A percentile compares a stretch with the other conserved stretches of the same genome.
These are phyloP conservation scores for Tolypeutes matacus DNA, from an alignment of 2,797 vertebrate species.

Conservation along the genomic window DNA sequence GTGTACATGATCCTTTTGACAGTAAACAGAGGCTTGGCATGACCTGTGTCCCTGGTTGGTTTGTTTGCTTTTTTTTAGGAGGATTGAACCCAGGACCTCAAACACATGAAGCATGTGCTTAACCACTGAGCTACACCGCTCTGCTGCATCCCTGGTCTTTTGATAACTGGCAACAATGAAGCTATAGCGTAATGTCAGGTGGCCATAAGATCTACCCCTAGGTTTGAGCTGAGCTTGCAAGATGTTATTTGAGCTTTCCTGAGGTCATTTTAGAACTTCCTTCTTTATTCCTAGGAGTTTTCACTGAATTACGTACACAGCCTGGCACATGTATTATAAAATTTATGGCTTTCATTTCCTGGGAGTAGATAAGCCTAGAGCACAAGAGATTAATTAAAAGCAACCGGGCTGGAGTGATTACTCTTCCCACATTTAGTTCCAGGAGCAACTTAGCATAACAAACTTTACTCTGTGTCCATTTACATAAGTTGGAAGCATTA, in stretches of 20 bases:
- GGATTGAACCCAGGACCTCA: too few species aligned
- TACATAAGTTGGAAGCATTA: background rate
- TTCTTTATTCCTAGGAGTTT: conserved; percentile 71
- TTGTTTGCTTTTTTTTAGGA: too few species aligned
- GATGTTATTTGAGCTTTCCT: conserved; percentile 1
- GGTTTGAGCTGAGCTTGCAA: background rate
- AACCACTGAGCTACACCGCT: too few species aligned
- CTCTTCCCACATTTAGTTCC: conserved; percentile 54
- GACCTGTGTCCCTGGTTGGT: too few species aligned
- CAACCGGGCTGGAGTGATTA: conserved; percentile 53
- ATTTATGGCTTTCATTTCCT: conserved; percentile 77
- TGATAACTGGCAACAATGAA: background rate
- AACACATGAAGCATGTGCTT: too few species aligned
- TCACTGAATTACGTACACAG: conserved; percentile 75
- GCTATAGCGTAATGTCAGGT: background rate
- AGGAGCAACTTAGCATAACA: background rate
- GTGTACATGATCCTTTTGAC: background rate
- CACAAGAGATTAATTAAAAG: conserved; percentile 78
- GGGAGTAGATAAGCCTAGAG: conserved; percentile 69
- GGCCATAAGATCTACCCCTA: background rate
- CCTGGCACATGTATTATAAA: conserved; percentile 64
- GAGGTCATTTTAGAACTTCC: conserved; percentile 8
- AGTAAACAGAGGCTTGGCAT: background rate
- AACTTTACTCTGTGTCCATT: conserved; percentile 24
- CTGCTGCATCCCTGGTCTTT: background rate